Conservation (phyloP, 2,797 vertebrate species). For the Periparus ater region DNA sequence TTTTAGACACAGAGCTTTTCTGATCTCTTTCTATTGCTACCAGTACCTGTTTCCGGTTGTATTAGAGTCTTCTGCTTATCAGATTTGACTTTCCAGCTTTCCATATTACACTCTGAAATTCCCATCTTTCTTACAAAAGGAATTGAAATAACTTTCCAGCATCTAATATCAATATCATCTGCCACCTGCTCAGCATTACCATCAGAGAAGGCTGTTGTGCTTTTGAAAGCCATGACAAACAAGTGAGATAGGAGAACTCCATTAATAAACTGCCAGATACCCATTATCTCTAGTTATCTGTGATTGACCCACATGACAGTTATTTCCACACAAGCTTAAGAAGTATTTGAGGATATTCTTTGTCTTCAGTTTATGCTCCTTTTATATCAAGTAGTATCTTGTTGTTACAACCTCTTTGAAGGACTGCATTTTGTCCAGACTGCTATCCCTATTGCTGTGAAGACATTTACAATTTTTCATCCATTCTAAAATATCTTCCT, state of each 20-base stretch:
- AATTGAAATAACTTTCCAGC: neutral
- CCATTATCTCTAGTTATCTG: neutral
- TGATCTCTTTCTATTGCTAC: neutral
- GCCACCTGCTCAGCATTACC: neutral
- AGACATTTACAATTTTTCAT: neutral
- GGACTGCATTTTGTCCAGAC: neutral
- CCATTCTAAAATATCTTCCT: neutral
- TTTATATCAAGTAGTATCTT: neutral
- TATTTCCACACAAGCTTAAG: neutral
- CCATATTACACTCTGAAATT: neutral
- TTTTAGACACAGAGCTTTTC: neutral
- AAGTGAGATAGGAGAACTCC: neutral
- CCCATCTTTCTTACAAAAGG: neutral
- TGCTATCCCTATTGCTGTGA: neutral
- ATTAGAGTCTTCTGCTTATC: neutral
- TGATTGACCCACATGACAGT: neutral
- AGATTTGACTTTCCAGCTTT: neutral
- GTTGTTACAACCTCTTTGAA: neutral
- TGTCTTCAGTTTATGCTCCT: neutral
- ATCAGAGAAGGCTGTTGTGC: neutral
- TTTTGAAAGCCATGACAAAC: neutral
- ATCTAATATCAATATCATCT: neutral
- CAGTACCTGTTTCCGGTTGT: neutral
- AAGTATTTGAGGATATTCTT: neutral
- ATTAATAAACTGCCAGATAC: neutral